A percentile compares a stretch with the other conserved stretches of the same genome.
Evolutionary conservation across 2,888 invertebrate genomes (phyloP).

Genomic region (Brachyptera putata): DNA sequence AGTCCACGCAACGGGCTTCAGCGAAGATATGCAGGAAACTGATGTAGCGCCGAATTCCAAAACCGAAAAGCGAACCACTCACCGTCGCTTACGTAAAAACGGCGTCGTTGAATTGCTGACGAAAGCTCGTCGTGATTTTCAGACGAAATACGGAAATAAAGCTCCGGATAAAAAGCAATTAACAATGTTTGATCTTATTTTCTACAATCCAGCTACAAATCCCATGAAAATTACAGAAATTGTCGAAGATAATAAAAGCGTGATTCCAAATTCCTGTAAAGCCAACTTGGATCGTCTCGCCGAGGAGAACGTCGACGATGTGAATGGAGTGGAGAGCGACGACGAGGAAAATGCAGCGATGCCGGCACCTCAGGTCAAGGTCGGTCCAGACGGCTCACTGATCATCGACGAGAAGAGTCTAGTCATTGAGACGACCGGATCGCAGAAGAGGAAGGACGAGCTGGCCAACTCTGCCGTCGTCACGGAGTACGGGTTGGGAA

Average conservation of each 20-base stretch:
- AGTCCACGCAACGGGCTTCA: too few relatives aligned
- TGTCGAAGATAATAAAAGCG: neutral
- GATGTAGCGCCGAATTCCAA: constrained; percentile 28
- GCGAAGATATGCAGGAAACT: neutral
- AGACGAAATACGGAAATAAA: constrained; percentile 49
- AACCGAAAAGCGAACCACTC: constrained; percentile 37
- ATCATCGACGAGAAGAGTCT: constrained; percentile 81
- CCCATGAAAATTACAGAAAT: constrained; percentile 60
- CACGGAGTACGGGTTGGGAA: constrained; percentile 56
- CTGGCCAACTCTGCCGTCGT: constrained; percentile 63
- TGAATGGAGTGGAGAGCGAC: constrained; percentile 28
- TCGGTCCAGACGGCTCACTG: constrained; percentile 68
- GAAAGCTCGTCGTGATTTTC: constrained; percentile 53
- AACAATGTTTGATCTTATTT: constrained; percentile 90
- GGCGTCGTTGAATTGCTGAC: constrained; percentile 47
- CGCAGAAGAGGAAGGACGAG: constrained; percentile 57
- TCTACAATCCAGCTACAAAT: constrained; percentile 78
- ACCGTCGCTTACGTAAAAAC: constrained; percentile 36
- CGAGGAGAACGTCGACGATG: constrained; percentile 36
- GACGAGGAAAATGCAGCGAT: constrained; percentile 45
- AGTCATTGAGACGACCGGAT: constrained; percentile 68
- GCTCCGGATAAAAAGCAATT: constrained; percentile 62
- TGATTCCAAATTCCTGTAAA: constrained; percentile 28
- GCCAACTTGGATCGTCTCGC: constrained; percentile 29
- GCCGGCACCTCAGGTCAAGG: constrained; percentile 78